A percentile compares a stretch with the other conserved stretches of the same genome.
These are phyloP conservation scores for Diachasma alloeum DNA, from an alignment of 1,140 invertebrate species.

Conservation along the genomic window DNA sequence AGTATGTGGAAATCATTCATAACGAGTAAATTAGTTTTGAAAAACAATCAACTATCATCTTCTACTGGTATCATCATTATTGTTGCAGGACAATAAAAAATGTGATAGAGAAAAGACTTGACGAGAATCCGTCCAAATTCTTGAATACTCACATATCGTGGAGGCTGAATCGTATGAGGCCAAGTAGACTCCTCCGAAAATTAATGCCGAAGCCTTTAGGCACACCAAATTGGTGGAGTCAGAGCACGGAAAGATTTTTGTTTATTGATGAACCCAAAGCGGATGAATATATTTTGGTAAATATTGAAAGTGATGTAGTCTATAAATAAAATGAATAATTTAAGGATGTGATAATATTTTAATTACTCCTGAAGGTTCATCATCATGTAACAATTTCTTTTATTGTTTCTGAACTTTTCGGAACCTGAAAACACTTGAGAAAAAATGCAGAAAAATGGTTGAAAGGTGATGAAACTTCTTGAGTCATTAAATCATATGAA, in stretches of 20 bases:
- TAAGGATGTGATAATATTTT: no score
- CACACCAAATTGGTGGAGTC: constrained; percentile 70
- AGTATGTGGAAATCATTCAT: constrained; percentile 27
- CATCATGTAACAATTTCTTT: no score
- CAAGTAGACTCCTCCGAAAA: constrained; percentile 71
- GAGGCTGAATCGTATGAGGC: constrained; percentile 77
- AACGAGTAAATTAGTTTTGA: no score
- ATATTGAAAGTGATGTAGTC: neutral
- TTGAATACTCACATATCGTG: constrained; percentile 62
- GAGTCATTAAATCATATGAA: no score
- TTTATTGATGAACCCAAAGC: constrained; percentile 74
- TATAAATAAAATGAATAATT: no score
- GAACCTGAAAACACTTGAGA: no score
- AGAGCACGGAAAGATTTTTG: constrained; percentile 76
- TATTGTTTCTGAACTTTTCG: no score
- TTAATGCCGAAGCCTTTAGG: constrained; percentile 72
- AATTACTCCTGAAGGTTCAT: no score
- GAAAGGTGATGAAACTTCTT: no score
- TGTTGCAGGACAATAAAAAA: constrained; percentile 53
- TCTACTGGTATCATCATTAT: constrained; percentile 8
- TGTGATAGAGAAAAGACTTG: constrained; percentile 46
- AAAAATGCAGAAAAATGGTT: no score
- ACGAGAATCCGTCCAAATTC: constrained; percentile 39
- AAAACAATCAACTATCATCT: no score
- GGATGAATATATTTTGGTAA: constrained; percentile 68